A percentile compares a stretch with the other conserved stretches of the same genome.
Evolutionary conservation across 2,888 invertebrate species (phyloP).

Genomic region (Nesidiocoris tenuis): DNA sequence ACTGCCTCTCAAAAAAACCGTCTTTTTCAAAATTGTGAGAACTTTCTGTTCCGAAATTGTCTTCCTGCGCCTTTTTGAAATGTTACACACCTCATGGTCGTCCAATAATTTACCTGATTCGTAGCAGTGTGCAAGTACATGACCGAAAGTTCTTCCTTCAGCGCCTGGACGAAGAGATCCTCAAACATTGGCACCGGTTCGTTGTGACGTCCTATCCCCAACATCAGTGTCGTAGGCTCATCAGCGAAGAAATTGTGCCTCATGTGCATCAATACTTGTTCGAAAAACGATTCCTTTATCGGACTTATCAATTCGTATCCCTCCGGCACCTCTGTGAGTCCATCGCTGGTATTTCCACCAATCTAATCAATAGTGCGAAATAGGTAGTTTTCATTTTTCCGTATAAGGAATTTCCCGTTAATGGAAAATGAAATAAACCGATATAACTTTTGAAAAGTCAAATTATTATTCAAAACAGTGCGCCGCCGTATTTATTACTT

Average conservation of each 20-base stretch:
- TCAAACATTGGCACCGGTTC: slow-evolving; percentile 1
- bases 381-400: no score
- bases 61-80: no score
- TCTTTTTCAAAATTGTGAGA: no score
- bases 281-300: slow-evolving; percentile 11
- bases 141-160: slow-evolving; percentile 17
- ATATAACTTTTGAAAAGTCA: no score
- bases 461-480: no score
- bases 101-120: slow-evolving; percentile 25
- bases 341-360: background rate
- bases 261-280: slow-evolving; percentile 10
- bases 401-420: no score
- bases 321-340: background rate
- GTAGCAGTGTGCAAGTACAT: slow-evolving; percentile 23
- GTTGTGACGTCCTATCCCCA: background rate
- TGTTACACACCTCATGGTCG: no score
- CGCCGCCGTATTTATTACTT: no score
- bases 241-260: slow-evolving; percentile 27
- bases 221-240: slow-evolving; percentile 22
- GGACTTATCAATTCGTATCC: slow-evolving; percentile 26
- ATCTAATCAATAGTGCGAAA: no score
- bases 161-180: background rate
- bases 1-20: no score
- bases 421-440: no score
- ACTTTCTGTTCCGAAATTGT: no score